Percentiles rank a stretch among this genome's conserved stretches.
These are phyloP conservation scores for Ia io DNA, from an alignment of 2,113 vertebrate species.

Conservation along the genomic window DNA sequence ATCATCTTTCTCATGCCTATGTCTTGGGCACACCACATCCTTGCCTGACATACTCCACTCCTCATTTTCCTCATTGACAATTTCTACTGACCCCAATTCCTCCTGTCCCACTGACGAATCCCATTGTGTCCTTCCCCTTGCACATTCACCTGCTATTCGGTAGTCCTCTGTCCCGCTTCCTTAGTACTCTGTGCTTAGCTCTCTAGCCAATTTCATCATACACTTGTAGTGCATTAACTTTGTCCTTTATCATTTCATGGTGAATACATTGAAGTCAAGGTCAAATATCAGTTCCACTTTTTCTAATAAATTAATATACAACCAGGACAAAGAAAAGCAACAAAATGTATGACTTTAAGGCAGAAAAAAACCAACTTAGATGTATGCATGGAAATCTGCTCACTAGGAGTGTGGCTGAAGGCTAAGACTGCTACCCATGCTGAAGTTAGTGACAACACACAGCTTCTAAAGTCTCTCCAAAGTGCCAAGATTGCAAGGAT, in stretches of 20 bases:
- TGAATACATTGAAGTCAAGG: neutral
- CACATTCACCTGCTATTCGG: neutral
- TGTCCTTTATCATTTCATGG: neutral
- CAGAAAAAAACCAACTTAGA: neutral
- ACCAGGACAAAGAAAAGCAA: neutral
- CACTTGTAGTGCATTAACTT: neutral
- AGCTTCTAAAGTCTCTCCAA: neutral
- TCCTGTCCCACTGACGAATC: neutral
- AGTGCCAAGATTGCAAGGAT: neutral
- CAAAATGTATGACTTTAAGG: neutral
- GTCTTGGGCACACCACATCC: too few relatives aligned
- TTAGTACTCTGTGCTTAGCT: neutral
- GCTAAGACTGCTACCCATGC: fast-evolving
- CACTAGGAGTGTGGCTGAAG: neutral
- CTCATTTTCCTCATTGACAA: neutral
- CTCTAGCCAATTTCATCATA: neutral
- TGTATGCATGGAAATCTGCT: fast-evolving
- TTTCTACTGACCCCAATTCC: neutral
- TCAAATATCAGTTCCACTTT: neutral
- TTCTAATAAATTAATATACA: neutral
- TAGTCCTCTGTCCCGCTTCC: neutral
- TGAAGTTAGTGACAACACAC: neutral
- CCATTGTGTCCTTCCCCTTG: neutral
- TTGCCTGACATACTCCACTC: neutral
- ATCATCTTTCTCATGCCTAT: neutral